Evolutionary conservation across 2,888 invertebrate genomes (phyloP).

Genomic region (Macrophya annulata): DNA sequence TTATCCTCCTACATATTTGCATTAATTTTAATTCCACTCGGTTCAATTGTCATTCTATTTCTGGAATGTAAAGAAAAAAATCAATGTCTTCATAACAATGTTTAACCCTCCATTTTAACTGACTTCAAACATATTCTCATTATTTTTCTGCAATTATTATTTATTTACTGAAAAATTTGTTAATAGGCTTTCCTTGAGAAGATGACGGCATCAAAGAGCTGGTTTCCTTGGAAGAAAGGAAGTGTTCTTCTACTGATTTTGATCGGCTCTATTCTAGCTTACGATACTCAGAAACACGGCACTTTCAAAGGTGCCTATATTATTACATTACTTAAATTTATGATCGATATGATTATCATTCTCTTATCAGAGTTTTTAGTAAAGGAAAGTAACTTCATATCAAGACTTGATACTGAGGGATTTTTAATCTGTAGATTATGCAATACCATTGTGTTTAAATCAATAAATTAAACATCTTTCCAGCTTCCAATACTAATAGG

Average conservation of each 20-base stretch:
- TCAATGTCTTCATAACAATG: background rate
- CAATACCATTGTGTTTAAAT: background rate
- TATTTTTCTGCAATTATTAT: slow-evolving; percentile 15
- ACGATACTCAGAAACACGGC: slow-evolving; percentile 85
- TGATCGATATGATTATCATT: background rate
- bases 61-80: background rate
- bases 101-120: background rate
- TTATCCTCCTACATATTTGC: background rate
- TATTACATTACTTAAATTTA: background rate
- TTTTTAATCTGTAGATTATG: background rate
- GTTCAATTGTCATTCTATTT: background rate
- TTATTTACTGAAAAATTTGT: background rate
- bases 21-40: background rate
- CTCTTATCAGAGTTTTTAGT: background rate
- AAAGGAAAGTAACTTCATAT: background rate
- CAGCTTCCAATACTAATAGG: slow-evolving; percentile 86
- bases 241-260: slow-evolving; percentile 83
- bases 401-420: background rate
- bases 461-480: slow-evolving; percentile 54
- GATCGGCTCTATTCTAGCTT: slow-evolving; percentile 83
- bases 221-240: slow-evolving; percentile 86
- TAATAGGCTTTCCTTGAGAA: slow-evolving; percentile 79
- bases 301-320: slow-evolving; percentile 83
- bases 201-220: slow-evolving; percentile 80
- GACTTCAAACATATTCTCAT: background rate